Evolutionary conservation across 53 echinoderm and acorn worm species (phyloP).

Genomic region (Zoroaster sp.): DNA sequence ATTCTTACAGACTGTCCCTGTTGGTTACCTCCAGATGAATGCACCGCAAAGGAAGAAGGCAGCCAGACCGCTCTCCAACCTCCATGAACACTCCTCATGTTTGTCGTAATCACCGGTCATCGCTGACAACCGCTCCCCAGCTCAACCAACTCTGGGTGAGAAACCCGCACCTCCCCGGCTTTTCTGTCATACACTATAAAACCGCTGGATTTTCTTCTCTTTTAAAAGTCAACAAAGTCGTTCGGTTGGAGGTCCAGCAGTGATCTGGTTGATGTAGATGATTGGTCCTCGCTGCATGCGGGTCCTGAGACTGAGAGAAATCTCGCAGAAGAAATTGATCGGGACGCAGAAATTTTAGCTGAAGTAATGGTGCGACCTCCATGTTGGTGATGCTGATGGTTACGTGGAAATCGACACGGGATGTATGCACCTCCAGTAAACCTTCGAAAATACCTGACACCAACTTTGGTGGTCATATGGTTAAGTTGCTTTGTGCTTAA

Average conservation of each 20-base stretch:
- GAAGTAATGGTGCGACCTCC: background rate
- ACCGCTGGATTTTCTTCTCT: conserved; percentile 43
- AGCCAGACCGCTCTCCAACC: conserved; percentile 62
- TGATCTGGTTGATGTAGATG: background rate
- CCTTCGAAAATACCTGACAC: background rate
- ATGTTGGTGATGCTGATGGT: no score
- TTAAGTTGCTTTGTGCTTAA: background rate
- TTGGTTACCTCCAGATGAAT: conserved; percentile 77
- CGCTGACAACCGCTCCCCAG: conserved; percentile 10
- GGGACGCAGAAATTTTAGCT: background rate
- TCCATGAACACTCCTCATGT: conserved; percentile 76
- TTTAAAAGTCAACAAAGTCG: conserved; percentile 60
- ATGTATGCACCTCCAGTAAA: background rate
- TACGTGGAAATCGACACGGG: no score
- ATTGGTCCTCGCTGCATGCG: background rate
- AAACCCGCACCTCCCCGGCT: conserved; percentile 40
- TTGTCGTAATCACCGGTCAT: conserved; percentile 65
- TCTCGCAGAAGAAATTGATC: background rate
- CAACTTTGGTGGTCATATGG: background rate
- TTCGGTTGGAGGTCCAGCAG: conserved; percentile 52
- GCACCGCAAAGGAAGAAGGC: conserved; percentile 75
- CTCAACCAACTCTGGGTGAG: conserved; percentile 58
- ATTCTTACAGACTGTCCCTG: conserved; percentile 73
- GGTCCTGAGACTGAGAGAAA: background rate
- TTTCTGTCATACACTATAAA: conserved; percentile 52